Evolutionary conservation across 2,888 invertebrate species (phyloP), one percentile per base, ranked within the genome.

Genomic region (Chironomus tentans): DNA sequence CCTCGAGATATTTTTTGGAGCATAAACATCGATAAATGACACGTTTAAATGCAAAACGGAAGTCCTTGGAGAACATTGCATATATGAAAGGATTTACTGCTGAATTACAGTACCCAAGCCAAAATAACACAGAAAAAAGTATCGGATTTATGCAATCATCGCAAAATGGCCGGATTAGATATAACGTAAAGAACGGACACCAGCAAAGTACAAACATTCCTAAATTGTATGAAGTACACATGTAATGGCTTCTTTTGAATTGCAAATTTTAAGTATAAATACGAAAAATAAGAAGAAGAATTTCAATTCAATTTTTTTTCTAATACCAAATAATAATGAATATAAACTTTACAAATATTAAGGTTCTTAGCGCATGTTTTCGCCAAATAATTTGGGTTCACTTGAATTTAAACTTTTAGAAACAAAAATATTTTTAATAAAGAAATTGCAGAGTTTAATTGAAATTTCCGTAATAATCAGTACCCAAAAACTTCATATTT

Each of bases 21-120:
- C 92, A 93, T 81, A 93, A 89, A 81, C 92, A 93, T 79, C 91
- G 90, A 84, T 94, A 95, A 79, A 97, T 90, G 79, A 97, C 95
- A 79, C 92, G 90, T 84, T 95, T 95, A 86, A 97, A 97, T 69
- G 97, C 97, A 82, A 93, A 93, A 78, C 97, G 90, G 85, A 97
- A 97, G 84, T 97, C 97, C 83, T 94, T 92, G 70, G 95, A 95
- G 85, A 97, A 97, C 77, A 96, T 87, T 2, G 96, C 97, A 83
- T 97, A 97, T 78, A 97, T 95, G 79, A 95, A 89, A 0, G 97
- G 97, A 83, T 97, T 98, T 79, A 97, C 92, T 56, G 97, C 97
- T 3, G 95, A 95, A 84, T 98, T 98, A 85, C 96, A 95, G 85
- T 98, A 98, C 7, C 98, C 98, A 76, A 98, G 87, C 97, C 98